Base-by-base conservation (phyloP, 2,797 vertebrate species). In the Otus scops region DNA sequence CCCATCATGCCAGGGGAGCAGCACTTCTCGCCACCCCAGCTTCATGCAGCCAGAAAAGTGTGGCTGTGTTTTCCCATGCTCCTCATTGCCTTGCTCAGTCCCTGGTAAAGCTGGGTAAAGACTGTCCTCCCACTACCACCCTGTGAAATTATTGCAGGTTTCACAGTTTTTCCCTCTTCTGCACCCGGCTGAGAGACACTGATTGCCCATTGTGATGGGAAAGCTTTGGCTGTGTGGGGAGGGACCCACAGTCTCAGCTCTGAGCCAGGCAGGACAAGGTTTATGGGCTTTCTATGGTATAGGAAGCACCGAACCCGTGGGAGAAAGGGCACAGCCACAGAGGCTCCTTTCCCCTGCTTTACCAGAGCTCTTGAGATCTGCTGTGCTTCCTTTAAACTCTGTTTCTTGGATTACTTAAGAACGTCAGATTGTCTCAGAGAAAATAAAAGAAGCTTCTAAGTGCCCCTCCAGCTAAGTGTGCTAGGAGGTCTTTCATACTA, bases 11-110 rank as follows among this genome's bases (percentile, higher is more conserved):
- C 13, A 27, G 26, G 8, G 12, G 10, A 73, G 19, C 20, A 53
- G 41, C 6, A 11, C 4, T 3, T 21, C 23, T 80, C 0, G 0
- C 17, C 28, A 43, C 4, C 15, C 24, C 34, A 53, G 3, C 10
- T 12, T 36, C 11, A 4, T 4, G 8, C 20, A 77, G 24, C 12
- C 54, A 59, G 61, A 34, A 45, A 17, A 50, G 15, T 4, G 2
- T 7, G 19, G 8, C 60, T 59, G 13, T 53, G 30, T 32, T 56
- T 47, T 65, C n/a, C 15, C 10, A 18, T 8, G 9, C 7, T 69
- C 54, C 50, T 69, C 19, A 14, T 17, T 14, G 20, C 34, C 28
- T 75, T 6, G 1, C 21, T 54, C 21, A 14, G 4, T 5, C 27
- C n/a, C 41, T 24, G 7, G 11, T 17, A 76, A 83, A 68, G 6